Evolutionary conservation across 2,113 vertebrate species (phyloP).

Genomic region (Periophthalmus modestus): DNA sequence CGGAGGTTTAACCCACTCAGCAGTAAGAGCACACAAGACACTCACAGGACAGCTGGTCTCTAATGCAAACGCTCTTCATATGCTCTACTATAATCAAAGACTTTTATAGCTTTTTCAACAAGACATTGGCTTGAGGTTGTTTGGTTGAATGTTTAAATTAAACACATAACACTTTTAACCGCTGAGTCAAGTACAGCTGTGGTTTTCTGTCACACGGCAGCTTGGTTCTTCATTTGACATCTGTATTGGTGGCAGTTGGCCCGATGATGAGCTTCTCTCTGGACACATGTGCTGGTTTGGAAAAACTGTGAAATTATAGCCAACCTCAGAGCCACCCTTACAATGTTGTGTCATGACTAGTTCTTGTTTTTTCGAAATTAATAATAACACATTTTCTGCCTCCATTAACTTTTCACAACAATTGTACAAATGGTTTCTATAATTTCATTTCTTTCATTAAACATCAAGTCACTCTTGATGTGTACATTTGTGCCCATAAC

Average conservation of each 20-base stretch:
- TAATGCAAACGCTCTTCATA: slow-evolving; percentile 26
- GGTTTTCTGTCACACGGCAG: slow-evolving; percentile 1
- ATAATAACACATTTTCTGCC: too few relatives aligned
- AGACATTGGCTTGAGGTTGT: background rate
- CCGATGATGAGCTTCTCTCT: slow-evolving; percentile 21
- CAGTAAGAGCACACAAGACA: slow-evolving; percentile 23
- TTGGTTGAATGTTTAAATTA: background rate
- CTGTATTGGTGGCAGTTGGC: slow-evolving; percentile 31
- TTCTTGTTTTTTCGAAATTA: background rate
- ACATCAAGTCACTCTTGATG: background rate
- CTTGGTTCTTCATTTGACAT: slow-evolving; percentile 2
- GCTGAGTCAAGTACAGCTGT: background rate
- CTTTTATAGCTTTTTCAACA: slow-evolving; percentile 12
- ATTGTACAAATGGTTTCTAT: background rate
- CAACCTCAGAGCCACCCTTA: background rate
- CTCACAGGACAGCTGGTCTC: slow-evolving; percentile 48
- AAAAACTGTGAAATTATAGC: background rate
- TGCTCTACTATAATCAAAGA: slow-evolving; percentile 8
- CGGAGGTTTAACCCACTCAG: slow-evolving; percentile 51
- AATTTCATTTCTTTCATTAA: background rate
- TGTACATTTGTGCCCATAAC: background rate
- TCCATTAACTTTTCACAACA: too few relatives aligned
- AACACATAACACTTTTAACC: background rate
- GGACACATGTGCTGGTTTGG: slow-evolving; percentile 1
- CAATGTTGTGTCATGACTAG: background rate